Evolutionary conservation across 2,888 invertebrate species (phyloP), one percentile per base, ranked within the genome.

Genomic region (Falcaria lacertinaria): DNA sequence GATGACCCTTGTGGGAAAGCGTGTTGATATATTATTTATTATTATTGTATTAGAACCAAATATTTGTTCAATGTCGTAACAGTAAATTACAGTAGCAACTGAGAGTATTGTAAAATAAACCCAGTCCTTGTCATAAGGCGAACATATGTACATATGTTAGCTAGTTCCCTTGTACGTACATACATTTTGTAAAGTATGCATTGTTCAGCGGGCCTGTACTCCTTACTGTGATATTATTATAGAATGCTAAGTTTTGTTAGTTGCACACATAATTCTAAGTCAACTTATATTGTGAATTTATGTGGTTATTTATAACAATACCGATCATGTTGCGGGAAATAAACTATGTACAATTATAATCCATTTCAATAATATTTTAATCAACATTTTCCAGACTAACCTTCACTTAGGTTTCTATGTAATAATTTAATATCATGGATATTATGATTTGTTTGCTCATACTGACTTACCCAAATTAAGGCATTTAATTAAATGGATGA

Each of bases 161-260:
- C n/a, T n/a, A n/a, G n/a, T n/a, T n/a, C n/a, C 0, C 6, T 4
- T 42, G 15, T 28, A 8, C 44, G 28, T 42, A 36, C 39, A 34
- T 47, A 42, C 25, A 39, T 44, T 37, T 39, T 22, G 15, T 33
- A 47, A 50, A 46, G 37, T 42, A 32, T 43, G 41, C 11, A 50
- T 46, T 41, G 25, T 48, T 64, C 57, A 53, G 55, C 58, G 41
- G 55, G 58, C 33, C 54, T 54, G 58, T 54, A 52, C 43, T 41
- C 36, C 28, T 32, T 39, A 55, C 74, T 78, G 76, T 77, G 75
- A 78, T 78, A 77, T 72, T 64, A 57, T 59, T 57, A 58, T 60
- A 36, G 15, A 17, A 8, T 36, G 13, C 13, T 13, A 17, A 25
- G 11, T 14, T n/a, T 19, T 5, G 15, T 34, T 17, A 34, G 19